Evolutionary conservation across 2,113 vertebrate genomes (phyloP).

Genomic region (Syngnathus scovelli): DNA sequence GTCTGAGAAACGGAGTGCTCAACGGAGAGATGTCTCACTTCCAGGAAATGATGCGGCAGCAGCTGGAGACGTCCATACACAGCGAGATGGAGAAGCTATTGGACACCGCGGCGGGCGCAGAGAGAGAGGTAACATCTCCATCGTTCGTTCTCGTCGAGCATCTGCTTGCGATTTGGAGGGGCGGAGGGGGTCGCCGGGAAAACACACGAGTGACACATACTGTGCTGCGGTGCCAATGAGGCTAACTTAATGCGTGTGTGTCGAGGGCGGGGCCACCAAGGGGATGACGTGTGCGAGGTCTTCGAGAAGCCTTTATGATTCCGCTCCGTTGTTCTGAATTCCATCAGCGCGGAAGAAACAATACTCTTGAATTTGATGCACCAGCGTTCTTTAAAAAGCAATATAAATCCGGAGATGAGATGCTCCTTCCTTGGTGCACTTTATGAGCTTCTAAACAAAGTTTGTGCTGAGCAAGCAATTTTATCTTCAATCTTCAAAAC

Average conservation of each 20-base stretch:
- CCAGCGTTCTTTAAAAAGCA: background rate
- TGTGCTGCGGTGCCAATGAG: conserved; percentile 26
- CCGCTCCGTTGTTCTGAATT: background rate
- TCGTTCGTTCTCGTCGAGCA: conserved; percentile 16
- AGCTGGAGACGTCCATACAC: conserved; percentile 91
- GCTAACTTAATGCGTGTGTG: conserved; percentile 9
- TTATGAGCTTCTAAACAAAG: background rate
- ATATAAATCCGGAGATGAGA: background rate
- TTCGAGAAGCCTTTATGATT: background rate
- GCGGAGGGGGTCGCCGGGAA: conserved; percentile 32
- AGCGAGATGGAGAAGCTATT: conserved; percentile 86
- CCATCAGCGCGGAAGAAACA: background rate
- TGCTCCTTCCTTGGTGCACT: background rate
- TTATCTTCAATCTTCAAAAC: conserved; percentile 1
- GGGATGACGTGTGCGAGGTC: background rate
- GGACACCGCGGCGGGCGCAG: conserved; percentile 70
- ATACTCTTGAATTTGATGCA: background rate
- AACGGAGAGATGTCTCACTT: conserved; percentile 82
- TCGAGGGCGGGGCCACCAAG: background rate
- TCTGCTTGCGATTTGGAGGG: conserved; percentile 53
- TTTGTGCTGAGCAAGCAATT: background rate
- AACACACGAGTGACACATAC: conserved; percentile 53
- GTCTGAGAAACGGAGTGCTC: conserved; percentile 79
- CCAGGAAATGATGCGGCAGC: conserved; percentile 92
- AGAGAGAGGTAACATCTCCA: conserved; percentile 73